A percentile compares a stretch with the other conserved stretches of the same genome.
Conservation (phyloP, 2,113 vertebrate species). For the Hemiscyllium ocellatum region DNA sequence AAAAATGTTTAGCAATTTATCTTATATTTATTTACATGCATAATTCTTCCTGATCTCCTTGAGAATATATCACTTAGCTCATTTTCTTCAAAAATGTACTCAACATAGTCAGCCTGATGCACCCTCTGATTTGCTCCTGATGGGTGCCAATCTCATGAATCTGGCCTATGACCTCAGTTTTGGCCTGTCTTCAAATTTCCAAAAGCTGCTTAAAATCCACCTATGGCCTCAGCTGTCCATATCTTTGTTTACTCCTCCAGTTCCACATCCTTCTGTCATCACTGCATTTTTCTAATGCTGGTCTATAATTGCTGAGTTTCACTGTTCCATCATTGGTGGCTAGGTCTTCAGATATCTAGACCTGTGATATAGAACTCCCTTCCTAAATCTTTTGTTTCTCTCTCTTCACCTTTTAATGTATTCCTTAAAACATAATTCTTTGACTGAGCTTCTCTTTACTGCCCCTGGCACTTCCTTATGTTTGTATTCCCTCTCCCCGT, state of each 20-base stretch:
- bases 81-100: neutral
- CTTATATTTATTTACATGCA: neutral
- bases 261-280: neutral
- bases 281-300: neutral
- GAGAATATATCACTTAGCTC: neutral
- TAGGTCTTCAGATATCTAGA: neutral
- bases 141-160: neutral
- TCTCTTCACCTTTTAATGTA: neutral
- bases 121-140: neutral
- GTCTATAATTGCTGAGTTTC: neutral
- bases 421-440: no score
- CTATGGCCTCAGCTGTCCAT: neutral
- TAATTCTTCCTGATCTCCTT: neutral
- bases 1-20: neutral
- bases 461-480: no score
- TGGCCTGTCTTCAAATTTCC: neutral
- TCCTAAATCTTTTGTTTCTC: neutral
- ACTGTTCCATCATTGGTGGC: neutral
- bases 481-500: no score
- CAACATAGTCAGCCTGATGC: neutral
- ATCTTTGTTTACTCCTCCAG: neutral
- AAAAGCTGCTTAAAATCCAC: neutral
- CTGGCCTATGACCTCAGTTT: neutral
- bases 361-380: neutral
- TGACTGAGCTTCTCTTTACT: no score